phyloP scores from a whole-genome alignment of 2,888 invertebrate species.

The Horisme vitalbata region DNA sequence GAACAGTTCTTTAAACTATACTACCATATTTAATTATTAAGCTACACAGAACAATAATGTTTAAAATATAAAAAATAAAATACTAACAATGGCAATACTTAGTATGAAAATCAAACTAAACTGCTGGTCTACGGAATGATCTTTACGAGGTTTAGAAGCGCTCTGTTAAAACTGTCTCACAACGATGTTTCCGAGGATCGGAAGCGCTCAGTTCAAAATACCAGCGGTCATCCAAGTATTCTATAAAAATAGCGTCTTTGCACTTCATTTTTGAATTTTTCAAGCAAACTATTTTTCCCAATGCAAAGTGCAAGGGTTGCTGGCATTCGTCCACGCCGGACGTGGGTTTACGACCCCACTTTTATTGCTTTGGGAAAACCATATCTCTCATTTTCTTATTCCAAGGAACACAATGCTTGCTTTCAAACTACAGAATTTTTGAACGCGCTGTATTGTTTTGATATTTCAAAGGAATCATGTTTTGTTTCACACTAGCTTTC shows the following conservation, averaged over 20 bases:
- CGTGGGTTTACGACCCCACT: constrained; percentile 67
- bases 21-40: no score
- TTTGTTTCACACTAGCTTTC: neutral
- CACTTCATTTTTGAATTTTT: constrained; percentile 1
- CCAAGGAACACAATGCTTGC: constrained; percentile 29
- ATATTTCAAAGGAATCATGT: neutral
- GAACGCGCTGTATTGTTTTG: constrained; percentile 1
- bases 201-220: no score
- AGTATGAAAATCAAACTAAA: no score
- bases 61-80: no score
- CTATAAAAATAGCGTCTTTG: neutral
- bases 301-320: constrained; percentile 22
- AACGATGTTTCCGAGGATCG: no score
- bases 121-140: no score
- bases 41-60: no score
- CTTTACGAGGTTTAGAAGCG: no score
- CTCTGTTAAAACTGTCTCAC: no score
- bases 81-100: no score
- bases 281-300: constrained; percentile 13
- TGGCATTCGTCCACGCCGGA: constrained; percentile 74
- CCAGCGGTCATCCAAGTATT: no score
- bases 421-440: neutral
- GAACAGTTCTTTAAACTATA: no score
- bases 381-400: constrained; percentile 55
- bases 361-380: constrained; percentile 78